Evolutionary conservation across 2,888 invertebrate genomes (phyloP), one percentile per base, ranked within the genome.

Genomic region (Drosophila mayaguana): DNA sequence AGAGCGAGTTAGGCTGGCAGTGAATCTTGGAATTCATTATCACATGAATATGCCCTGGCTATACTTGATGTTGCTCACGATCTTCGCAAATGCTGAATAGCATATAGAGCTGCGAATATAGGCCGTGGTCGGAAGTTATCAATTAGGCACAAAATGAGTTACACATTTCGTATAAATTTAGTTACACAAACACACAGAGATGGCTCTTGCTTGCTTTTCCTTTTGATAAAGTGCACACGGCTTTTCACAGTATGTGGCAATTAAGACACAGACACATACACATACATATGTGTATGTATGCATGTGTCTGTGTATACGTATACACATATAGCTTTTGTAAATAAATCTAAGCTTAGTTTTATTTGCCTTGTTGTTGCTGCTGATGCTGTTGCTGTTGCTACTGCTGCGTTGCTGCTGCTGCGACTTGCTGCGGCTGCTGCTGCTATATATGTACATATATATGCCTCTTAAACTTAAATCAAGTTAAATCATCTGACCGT

Each of bases 11-110:
- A 43, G 50, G 73, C 73, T 90, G 90, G 59, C 90, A 90, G 90
- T 91, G 90, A 90, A 88, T 90, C 81, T 81, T 65, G 79, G 88
- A 90, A 90, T 91, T 90, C 90, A 89, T 90, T 82, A 89, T 89
- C 86, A 90, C 89, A 88, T 28, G 28, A 28, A 51, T 56, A 55
- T 28, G 12, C 16, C 16, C 45, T 22, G 45, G n/a, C 46, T 43
- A 38, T 81, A 55, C 38, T 1, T 16, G 53, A 53, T 50, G 34
- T 20, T 43, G 55, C 53, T 7, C 50, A 20, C 54, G 60, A 73
- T 77, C 64, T 43, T 48, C 25, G 43, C 22, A 34, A 50, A 20
- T 34, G 50, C 18, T 50, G 50, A n/a, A 9, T 25, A 20, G 11
- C 42, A 43, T 22, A 45, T 50, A 12, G 22, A 12, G 51, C 25